Percentiles rank a stretch among this genome's conserved stretches.
Conservation (phyloP, 37 sponge, comb jelly and placozoan species). For the Ephydatia muelleri region DNA sequence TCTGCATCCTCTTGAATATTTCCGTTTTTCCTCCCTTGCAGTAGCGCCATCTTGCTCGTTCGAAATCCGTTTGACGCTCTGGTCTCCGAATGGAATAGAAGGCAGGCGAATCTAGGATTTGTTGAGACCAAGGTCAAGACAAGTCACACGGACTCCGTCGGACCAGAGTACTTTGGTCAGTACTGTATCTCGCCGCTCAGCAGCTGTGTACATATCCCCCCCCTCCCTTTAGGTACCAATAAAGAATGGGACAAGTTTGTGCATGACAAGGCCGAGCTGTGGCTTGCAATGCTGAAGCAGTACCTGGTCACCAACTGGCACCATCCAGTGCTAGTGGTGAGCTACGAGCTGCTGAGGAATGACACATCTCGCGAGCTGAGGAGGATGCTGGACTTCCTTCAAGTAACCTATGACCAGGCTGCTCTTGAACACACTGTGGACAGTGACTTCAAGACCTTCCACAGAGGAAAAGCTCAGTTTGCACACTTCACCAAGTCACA, state of each 20-base stretch:
- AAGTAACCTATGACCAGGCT: neutral
- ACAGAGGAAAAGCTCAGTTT: slow-evolving; percentile 34
- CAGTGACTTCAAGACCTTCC: slow-evolving; percentile 22
- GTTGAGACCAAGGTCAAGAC: neutral
- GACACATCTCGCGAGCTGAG: slow-evolving; percentile 19
- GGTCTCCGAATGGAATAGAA: slow-evolving; percentile 37
- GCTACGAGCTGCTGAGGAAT: slow-evolving; percentile 32
- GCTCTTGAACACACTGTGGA: slow-evolving; percentile 2
- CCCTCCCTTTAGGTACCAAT: neutral
- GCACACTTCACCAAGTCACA: slow-evolving; percentile 33
- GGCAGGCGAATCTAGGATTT: neutral
- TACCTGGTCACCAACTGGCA: slow-evolving; percentile 23
- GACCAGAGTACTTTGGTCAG: slow-evolving; percentile 24
- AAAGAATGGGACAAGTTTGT: slow-evolving; percentile 37
- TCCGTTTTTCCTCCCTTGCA: neutral
- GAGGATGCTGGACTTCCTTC: slow-evolving; percentile 29
- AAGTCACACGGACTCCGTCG: neutral
- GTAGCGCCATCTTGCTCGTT: slow-evolving; percentile 34
- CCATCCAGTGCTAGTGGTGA: slow-evolving; percentile 38
- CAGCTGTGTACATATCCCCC: neutral
- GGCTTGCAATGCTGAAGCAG: slow-evolving; percentile 22
- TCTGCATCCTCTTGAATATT: neutral
- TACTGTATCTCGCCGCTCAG: neutral
- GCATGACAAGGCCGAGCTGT: neutral
- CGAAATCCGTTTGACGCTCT: slow-evolving; percentile 51